A percentile compares a stretch with the other conserved stretches of the same genome.
These are phyloP conservation scores for Pachyrhynchus sulphureomaculatus DNA, from an alignment of 1,140 invertebrate species.

Conservation along the genomic window DNA sequence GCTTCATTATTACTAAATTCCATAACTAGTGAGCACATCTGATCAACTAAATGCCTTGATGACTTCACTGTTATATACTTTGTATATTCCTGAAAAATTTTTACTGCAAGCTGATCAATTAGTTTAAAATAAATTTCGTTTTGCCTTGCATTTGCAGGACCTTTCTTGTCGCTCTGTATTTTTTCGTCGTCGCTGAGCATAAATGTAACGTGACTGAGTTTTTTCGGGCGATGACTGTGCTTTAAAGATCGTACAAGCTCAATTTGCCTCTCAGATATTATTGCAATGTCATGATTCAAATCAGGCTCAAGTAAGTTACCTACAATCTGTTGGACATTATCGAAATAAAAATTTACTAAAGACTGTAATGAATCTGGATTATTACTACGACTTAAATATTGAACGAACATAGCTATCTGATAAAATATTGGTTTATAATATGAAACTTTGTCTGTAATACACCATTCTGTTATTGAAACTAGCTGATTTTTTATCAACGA, in stretches of 20 bases:
- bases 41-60: slow-evolving; percentile 46
- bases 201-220: neutral
- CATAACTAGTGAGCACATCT: slow-evolving; percentile 51
- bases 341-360: slow-evolving; percentile 58
- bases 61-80: slow-evolving; percentile 51
- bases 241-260: slow-evolving; percentile 48
- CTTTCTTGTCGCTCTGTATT: neutral
- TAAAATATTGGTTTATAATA: slow-evolving; percentile 54
- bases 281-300: slow-evolving; percentile 33
- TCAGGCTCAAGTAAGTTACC: slow-evolving; percentile 42
- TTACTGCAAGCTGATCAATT: slow-evolving; percentile 52
- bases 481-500: slow-evolving; percentile 52
- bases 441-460: slow-evolving; percentile 48
- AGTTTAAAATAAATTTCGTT: slow-evolving; percentile 17
- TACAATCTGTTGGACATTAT: slow-evolving; percentile 53
- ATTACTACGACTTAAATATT: slow-evolving; percentile 60
- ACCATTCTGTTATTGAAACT: slow-evolving; percentile 53
- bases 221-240: neutral
- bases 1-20: slow-evolving; percentile 54
- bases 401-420: slow-evolving; percentile 55
- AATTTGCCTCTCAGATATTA: slow-evolving; percentile 42
- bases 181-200: no score
- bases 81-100: slow-evolving; percentile 56
- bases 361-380: slow-evolving; percentile 38
- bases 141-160: neutral